Evolutionary conservation across 2,888 invertebrate species (phyloP), one percentile per base, ranked within the genome.

Genomic region (Epistrophe eligans): DNA sequence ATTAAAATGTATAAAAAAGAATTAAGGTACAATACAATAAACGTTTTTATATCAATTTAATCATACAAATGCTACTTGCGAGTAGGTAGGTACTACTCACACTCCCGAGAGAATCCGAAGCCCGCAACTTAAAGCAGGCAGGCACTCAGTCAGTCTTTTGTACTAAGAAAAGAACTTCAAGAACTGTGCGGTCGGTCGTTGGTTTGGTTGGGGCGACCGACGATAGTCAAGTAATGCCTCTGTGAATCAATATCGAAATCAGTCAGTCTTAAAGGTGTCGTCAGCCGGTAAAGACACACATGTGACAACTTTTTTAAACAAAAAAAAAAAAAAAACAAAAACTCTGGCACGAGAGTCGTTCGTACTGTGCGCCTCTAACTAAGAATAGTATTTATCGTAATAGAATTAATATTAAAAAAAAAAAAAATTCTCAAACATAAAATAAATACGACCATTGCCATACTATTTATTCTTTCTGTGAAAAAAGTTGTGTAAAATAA

Each of bases 251-350:
- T 77, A 83, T 67, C 77, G 72, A 77, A 77, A 67, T 77, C 58
- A 77, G 66, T 83, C 82, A 83, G 82, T 83, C 77, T 83, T 77
- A 76, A 77, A 83, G 72, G 82, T 83, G 67, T 83, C 73, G 77
- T 77, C 81, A 71, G 71, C 52, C 77, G 72, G 72, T 52, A 60
- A 73, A 76, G 55, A 66, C n/a, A 77, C 55, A 62, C 55, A 62
- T 60, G 73, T 74, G 66, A 58, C 58, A 74, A 60, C 58, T 43
- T 17, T 38, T 66, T 62, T 40, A 35, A 43, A 28, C 35, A 50
- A 35, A n/a, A 35, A 4, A 52, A 52, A 11, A 52, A 50, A 73
- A 50, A 8, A 58, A 60, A 24, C 3, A 24, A 24, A 52, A 50
- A 73, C 35, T 58, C 45, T 40, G 55, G 17, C 43, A n/a, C 40